Evolutionary conservation across 2,113 vertebrate genomes (phyloP), one percentile per base, ranked within the genome.

Genomic region (Cichladusa arquata): DNA sequence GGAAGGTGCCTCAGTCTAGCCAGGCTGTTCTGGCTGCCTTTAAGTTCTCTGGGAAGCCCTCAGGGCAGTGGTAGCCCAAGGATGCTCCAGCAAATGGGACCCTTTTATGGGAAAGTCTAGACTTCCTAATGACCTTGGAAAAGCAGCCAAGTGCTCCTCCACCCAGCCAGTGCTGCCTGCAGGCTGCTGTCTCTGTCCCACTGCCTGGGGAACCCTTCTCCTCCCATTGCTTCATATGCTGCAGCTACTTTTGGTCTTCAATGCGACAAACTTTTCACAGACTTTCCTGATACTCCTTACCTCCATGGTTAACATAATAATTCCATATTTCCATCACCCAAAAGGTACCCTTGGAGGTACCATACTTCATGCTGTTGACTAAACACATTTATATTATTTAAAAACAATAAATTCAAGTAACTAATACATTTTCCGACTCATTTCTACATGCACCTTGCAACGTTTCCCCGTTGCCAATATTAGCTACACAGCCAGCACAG

Each of bases 61-160:
- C 57, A 34, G 80, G 88, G 67, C 1, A 1, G 17, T 60, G 64
- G 67, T 87, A 96, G 87, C 81, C 87, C 85, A 94, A 94, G 85
- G 94, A 95, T 94, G 87, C 87, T 88, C 40, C 71, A 70, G 54
- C 67, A 94, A 93, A 94, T 61, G 62, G 42, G 79, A 93, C 62
- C 78, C 62, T 90, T 95, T 95, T 77, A 89, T 83, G 71, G 71
- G 82, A 90, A 86, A 96, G 94, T 95, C 94, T 97, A 96, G 95
- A 96, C 93, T 95, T 90, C 60, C 93, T 95, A 95, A 94, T 80
- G 84, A 90, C 81, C 87, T 79, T 74, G 81, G 93, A 76, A 94
- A 85, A 86, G 81, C 70, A 95, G 95, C 91, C 93, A 94, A 95
- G 58, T 66, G 53, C 74, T 97, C 60, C 73, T 79, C 81, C 81